These are phyloP conservation scores for Brassicogethes aeneus DNA, from an alignment of 2,888 invertebrate genomes.

Conservation along the genomic window DNA sequence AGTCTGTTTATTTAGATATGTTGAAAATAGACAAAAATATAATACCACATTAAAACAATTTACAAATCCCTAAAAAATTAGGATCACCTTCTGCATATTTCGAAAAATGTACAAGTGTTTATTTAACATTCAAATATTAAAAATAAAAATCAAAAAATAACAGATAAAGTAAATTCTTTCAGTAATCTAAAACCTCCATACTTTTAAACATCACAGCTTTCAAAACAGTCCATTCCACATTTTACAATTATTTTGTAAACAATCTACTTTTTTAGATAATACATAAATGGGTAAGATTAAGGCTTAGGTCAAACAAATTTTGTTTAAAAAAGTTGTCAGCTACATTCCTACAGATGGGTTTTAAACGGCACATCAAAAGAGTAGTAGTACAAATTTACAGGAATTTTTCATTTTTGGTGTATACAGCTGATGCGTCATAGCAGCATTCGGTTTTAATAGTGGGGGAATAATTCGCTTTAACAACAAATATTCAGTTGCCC, in stretches of 20 bases:
- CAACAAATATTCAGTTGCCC: no score
- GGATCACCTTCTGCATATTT: background rate
- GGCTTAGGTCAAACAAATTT: no score
- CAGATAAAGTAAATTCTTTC: conserved; percentile 1
- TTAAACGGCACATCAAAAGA: no score
- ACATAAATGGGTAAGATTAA: background rate
- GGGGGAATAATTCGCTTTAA: no score
- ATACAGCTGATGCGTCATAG: no score
- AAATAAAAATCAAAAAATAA: background rate
- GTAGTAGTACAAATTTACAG: no score
- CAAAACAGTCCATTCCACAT: conserved; percentile 28
- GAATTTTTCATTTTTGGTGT: no score
- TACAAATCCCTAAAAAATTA: conserved; percentile 4
- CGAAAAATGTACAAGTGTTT: background rate
- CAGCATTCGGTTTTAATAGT: no score
- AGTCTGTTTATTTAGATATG: conserved; percentile 39
- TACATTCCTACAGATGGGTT: no score
- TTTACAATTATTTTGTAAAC: conserved; percentile 19
- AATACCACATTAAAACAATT: conserved; percentile 13
- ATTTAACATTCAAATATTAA: background rate
- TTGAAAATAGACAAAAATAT: conserved; percentile 34
- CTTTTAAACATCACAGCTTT: conserved; percentile 32
- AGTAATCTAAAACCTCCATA: conserved; percentile 1
- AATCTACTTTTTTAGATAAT: conserved; percentile 9
- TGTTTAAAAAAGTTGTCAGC: no score